Conservation (phyloP, 2,113 vertebrate species). For the Neolamprologus modestus region DNA sequence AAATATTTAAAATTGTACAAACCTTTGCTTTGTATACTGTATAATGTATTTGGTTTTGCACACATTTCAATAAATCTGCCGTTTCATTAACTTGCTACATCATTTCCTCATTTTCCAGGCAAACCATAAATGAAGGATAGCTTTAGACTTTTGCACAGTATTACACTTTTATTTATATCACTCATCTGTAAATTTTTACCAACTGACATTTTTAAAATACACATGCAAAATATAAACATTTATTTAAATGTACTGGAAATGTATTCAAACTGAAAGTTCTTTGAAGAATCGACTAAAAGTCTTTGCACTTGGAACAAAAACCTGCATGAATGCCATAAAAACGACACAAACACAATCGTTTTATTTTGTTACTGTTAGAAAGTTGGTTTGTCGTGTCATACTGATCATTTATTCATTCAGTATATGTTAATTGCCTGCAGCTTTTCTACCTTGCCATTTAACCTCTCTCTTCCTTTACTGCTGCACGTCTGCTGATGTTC, state of each 20-base stretch:
- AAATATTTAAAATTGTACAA: neutral
- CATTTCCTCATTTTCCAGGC: neutral
- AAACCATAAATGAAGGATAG: neutral
- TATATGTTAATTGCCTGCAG: neutral
- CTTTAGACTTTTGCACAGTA: neutral
- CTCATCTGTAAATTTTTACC: neutral
- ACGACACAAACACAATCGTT: rapidly evolving
- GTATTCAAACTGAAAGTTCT: neutral
- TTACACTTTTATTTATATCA: rapidly evolving
- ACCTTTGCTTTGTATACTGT: neutral
- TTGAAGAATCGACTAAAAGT: rapidly evolving
- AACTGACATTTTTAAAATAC: neutral
- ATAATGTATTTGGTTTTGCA: neutral
- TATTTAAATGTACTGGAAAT: neutral
- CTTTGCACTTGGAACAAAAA: neutral
- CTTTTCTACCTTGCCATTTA: neutral
- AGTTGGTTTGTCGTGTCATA: neutral
- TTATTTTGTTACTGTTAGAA: neutral
- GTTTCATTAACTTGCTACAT: neutral
- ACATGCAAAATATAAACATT: neutral
- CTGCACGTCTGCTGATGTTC: neutral
- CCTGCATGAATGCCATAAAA: neutral
- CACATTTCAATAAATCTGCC: neutral
- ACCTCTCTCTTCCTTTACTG: neutral
- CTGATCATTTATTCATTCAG: neutral